Conservation (phyloP, 2,797 vertebrate genomes). For the Meriones psammophilus region DNA sequence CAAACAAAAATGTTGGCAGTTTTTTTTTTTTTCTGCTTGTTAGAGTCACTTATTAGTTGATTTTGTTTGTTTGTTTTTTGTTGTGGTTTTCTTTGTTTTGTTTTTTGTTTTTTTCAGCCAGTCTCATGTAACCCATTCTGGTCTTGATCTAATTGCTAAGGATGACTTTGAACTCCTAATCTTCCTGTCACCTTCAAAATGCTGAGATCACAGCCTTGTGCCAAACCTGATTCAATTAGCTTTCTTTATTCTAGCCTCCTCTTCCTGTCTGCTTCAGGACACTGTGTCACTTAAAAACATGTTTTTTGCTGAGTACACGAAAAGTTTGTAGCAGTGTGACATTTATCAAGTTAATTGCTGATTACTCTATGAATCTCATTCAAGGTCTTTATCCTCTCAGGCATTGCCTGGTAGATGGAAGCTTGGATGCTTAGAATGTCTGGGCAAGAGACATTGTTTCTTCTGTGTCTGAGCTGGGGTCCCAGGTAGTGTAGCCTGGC, state of each 20-base stretch:
- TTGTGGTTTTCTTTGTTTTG: not conserved
- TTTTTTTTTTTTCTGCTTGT: not conserved
- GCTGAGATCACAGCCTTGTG: not conserved
- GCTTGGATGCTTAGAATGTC: not conserved
- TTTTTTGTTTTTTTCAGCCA: not conserved
- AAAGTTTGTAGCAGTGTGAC: not conserved
- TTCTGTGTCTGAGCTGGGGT: not conserved
- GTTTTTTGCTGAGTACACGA: not conserved
- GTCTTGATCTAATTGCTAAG: not conserved
- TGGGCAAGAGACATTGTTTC: not conserved
- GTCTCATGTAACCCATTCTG: not conserved
- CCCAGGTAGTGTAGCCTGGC: too few species aligned
- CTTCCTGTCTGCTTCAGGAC: not conserved
- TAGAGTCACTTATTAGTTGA: not conserved
- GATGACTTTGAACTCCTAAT: not conserved
- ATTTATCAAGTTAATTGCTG: slow-evolving; percentile 15
- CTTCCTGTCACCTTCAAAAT: not conserved
- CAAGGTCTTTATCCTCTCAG: not conserved
- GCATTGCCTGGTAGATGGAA: not conserved
- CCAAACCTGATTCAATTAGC: not conserved
- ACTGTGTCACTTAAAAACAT: not conserved
- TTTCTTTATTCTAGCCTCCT: not conserved
- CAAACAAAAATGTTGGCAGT: not conserved
- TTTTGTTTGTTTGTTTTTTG: not conserved
- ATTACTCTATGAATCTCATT: not conserved